Evolutionary conservation across 2,888 invertebrate species (phyloP).

Genomic region (Globia sparganii): DNA sequence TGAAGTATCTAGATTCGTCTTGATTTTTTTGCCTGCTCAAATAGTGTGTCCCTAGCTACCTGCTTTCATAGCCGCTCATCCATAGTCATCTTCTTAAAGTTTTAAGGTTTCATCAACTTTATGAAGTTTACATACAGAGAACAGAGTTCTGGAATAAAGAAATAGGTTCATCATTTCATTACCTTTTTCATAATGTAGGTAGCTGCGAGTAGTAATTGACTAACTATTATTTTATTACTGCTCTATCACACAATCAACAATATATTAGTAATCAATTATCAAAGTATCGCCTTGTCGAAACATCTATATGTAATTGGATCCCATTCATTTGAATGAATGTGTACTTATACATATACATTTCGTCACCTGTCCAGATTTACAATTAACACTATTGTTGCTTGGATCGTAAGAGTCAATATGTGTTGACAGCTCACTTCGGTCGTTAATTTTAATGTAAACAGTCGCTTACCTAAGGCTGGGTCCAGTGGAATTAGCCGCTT

Average conservation of each 20-base stretch:
- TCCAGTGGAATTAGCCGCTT: conserved; percentile 53
- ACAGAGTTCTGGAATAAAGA: not conserved
- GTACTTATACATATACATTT: conserved; percentile 44
- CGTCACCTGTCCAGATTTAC: conserved; percentile 29
- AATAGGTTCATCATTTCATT: not conserved
- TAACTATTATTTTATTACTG: not conserved
- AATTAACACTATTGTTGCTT: conserved; percentile 56
- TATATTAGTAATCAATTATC: conserved; percentile 56
- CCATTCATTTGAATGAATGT: conserved; percentile 62
- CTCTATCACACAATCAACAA: conserved; percentile 17
- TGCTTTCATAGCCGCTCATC: too few species aligned
- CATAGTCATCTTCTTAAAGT: not conserved
- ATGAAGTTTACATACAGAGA: not conserved
- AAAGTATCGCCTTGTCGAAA: conserved; percentile 61
- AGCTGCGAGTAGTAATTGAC: not conserved
- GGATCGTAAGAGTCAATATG: conserved; percentile 53
- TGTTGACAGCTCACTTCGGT: conserved; percentile 47
- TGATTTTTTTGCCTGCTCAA: not conserved
- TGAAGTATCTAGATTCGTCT: not conserved
- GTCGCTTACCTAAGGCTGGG: conserved; percentile 70
- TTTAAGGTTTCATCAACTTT: not conserved
- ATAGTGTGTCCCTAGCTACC: too few species aligned
- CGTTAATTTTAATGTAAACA: conserved; percentile 74
- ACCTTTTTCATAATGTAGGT: not conserved
- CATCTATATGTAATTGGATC: conserved; percentile 66